Conservation (phyloP, 2,797 vertebrate species). For the Takifugu rubripes region DNA sequence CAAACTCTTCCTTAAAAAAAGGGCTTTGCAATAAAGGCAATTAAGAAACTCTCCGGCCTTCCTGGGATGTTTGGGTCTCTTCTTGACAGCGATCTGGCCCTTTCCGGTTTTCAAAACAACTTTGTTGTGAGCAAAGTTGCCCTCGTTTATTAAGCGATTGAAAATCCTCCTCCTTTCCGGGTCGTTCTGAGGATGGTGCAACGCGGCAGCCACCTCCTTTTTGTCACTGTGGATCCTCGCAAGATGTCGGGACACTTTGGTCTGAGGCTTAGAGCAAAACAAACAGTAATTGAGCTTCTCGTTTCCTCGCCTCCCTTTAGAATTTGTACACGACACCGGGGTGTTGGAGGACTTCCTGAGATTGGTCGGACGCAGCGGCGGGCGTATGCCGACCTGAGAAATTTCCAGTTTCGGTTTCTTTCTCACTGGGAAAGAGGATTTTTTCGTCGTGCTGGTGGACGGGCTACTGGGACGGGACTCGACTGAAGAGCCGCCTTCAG, state of each 20-base stretch:
- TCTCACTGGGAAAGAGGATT: not conserved
- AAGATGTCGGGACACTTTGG: constrained; percentile 53
- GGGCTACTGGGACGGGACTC: constrained; percentile 3
- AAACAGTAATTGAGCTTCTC: constrained; percentile 52
- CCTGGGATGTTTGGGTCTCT: constrained; percentile 10
- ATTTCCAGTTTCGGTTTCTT: not conserved
- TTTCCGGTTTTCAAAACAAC: constrained; percentile 43
- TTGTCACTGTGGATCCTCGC: constrained; percentile 45
- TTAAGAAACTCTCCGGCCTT: constrained; percentile 49
- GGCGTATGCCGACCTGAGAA: accelerated
- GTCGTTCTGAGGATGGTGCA: constrained; percentile 46
- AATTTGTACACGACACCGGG: constrained; percentile 7
- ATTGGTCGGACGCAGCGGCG: accelerated
- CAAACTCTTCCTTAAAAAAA: constrained; percentile 16
- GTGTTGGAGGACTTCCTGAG: constrained; percentile 4
- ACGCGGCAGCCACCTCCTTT: constrained; percentile 48
- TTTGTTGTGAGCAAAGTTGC: constrained; percentile 64
- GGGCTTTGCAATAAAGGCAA: constrained; percentile 54
- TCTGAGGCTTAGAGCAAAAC: constrained; percentile 36
- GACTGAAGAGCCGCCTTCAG: constrained; percentile 7
- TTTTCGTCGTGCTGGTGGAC: accelerated
- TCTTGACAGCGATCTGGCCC: constrained; percentile 41
- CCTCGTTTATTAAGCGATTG: constrained; percentile 51
- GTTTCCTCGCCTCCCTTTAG: not conserved
- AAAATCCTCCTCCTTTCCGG: constrained; percentile 51